Evolutionary conservation across 2,113 vertebrate species (phyloP).

Genomic region (Petroica traversi): DNA sequence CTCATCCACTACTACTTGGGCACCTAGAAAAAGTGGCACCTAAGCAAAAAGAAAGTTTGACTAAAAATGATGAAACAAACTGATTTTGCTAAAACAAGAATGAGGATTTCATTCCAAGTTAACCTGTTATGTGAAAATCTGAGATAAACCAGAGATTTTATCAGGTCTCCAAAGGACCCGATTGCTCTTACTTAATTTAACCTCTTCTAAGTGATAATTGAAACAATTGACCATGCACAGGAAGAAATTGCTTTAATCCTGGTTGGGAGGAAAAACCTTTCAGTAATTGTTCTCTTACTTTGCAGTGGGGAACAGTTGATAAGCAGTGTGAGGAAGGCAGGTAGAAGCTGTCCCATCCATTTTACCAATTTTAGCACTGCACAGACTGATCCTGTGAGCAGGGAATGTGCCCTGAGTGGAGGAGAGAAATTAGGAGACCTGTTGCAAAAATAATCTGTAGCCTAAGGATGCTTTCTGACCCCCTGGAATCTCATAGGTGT

Average conservation of each 20-base stretch:
- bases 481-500: not conserved
- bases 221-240: not conserved
- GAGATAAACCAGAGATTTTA: not conserved
- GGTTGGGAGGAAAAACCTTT: not conserved
- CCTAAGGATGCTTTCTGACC: not conserved
- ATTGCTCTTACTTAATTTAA: not conserved
- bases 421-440: not conserved
- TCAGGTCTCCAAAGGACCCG: not conserved
- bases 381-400: not conserved
- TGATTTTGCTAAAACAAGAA: not conserved
- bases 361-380: not conserved
- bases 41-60: not conserved
- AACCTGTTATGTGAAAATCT: not conserved
- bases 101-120: not conserved
- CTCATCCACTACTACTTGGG: not conserved
- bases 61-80: not conserved
- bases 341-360: not conserved
- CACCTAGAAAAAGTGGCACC: not conserved
- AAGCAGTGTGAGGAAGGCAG: not conserved
- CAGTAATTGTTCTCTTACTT: not conserved
- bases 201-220: not conserved
- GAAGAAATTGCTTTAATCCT: not conserved
- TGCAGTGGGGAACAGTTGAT: not conserved
- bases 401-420: not conserved
- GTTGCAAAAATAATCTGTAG: not conserved